phyloP scores from a whole-genome alignment of 2,888 invertebrate genomes.

The Chelonus formosanus region DNA sequence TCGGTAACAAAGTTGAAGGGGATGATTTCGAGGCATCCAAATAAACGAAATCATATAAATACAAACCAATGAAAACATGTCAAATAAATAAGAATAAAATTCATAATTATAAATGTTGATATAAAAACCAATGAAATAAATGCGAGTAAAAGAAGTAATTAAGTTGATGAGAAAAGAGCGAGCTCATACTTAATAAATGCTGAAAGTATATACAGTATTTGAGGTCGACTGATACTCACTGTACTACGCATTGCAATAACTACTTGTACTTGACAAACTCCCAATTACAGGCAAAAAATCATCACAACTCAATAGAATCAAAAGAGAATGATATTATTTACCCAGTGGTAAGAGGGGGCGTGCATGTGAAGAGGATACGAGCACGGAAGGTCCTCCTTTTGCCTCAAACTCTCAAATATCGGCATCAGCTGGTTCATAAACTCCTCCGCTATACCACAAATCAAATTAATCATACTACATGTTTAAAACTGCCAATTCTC shows the following conservation, averaged over 20 bases:
- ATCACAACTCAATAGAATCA: slow-evolving; percentile 52
- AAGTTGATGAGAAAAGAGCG: too few relatives aligned
- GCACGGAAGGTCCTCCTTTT: slow-evolving; percentile 89
- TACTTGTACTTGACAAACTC: slow-evolving; percentile 17
- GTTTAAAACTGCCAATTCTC: slow-evolving; percentile 32
- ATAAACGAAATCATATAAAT: too few relatives aligned
- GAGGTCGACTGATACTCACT: slow-evolving; percentile 1
- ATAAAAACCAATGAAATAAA: too few relatives aligned
- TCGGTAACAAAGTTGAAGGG: too few relatives aligned
- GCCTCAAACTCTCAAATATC: slow-evolving; percentile 92
- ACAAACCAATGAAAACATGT: too few relatives aligned
- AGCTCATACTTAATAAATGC: too few relatives aligned
- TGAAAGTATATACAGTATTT: too few relatives aligned
- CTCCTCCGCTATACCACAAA: slow-evolving; percentile 80
- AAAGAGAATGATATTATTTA: slow-evolving; percentile 66
- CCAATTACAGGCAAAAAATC: slow-evolving; percentile 37
- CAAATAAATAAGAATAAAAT: too few relatives aligned
- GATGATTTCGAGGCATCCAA: too few relatives aligned
- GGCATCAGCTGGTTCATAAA: slow-evolving; percentile 95
- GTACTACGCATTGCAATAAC: slow-evolving; percentile 15
- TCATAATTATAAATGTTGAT: too few relatives aligned
- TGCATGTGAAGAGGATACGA: slow-evolving; percentile 90
- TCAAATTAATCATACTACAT: slow-evolving; percentile 46
- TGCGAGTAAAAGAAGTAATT: too few relatives aligned
- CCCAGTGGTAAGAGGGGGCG: slow-evolving; percentile 80